A percentile compares a stretch with the other conserved stretches of the same genome.
Evolutionary conservation across 2,888 invertebrate species (phyloP).

Genomic region (Caenorhabditis drosophilae): DNA sequence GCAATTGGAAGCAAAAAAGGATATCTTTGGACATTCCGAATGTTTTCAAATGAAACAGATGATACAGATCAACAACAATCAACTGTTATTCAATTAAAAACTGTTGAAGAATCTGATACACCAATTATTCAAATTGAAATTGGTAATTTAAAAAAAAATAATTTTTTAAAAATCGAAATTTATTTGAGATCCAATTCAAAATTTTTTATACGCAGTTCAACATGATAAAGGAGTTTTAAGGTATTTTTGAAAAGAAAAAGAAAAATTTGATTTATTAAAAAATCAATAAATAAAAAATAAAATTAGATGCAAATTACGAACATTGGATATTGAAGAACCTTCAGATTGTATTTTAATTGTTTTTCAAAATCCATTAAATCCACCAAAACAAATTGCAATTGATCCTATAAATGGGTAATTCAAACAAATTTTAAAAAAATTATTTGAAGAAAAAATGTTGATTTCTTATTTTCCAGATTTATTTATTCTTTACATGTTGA

Average conservation of each 20-base stretch:
- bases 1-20: slow-evolving; percentile 31
- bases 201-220: slow-evolving; percentile 41
- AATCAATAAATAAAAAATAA: no score
- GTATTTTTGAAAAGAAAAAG: slow-evolving; percentile 1
- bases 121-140: slow-evolving; percentile 35
- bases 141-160: neutral
- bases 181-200: slow-evolving; percentile 39
- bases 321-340: slow-evolving; percentile 21
- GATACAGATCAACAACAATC: slow-evolving; percentile 16
- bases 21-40: slow-evolving; percentile 30
- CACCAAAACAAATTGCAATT: slow-evolving; percentile 55
- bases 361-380: slow-evolving; percentile 37
- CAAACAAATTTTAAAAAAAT: slow-evolving; percentile 1
- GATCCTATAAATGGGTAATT: slow-evolving; percentile 60
- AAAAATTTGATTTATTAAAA: neutral
- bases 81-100: slow-evolving; percentile 27
- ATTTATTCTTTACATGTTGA: slow-evolving; percentile 55
- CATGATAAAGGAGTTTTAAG: slow-evolving; percentile 46
- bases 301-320: slow-evolving; percentile 21
- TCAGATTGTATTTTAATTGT: slow-evolving; percentile 35
- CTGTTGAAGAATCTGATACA: slow-evolving; percentile 29
- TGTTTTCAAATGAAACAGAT: slow-evolving; percentile 25
- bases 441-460: neutral
- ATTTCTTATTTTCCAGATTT: slow-evolving; percentile 41
- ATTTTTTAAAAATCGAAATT: neutral